phyloP scores from a whole-genome alignment of 2,797 vertebrate species.

The Cichlasoma orientale region DNA sequence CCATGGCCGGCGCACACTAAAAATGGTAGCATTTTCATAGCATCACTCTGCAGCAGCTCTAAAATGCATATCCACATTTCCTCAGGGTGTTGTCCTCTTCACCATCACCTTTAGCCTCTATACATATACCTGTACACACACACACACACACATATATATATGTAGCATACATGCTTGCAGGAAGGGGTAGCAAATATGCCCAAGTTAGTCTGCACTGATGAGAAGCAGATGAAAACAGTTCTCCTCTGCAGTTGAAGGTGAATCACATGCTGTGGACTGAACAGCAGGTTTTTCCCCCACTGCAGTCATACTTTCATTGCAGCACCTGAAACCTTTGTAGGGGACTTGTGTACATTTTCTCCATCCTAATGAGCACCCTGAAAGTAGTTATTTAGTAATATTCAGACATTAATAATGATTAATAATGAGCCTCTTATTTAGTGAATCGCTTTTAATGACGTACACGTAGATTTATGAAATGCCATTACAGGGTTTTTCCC shows the following conservation, averaged over 20 bases:
- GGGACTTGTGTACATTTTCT: not conserved
- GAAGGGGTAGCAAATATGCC: not conserved
- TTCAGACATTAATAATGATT: not conserved
- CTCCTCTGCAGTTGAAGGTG: not conserved
- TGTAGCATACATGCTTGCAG: not conserved
- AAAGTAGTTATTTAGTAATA: not conserved
- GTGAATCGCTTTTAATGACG: constrained; percentile 1
- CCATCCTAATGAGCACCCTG: not conserved
- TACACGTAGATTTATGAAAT: not conserved
- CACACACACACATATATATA: no score
- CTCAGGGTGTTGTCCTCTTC: not conserved
- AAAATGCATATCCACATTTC: not conserved
- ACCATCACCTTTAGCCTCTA: not conserved
- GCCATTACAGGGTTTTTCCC: not conserved
- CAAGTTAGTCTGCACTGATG: not conserved
- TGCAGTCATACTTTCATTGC: not conserved
- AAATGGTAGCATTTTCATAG: not conserved
- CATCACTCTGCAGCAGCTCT: not conserved
- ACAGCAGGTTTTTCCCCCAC: not conserved
- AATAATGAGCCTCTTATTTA: not conserved
- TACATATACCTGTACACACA: not conserved
- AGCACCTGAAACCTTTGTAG: not conserved
- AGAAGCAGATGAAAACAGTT: not conserved
- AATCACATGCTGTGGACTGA: not conserved
- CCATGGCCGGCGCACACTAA: not conserved